Base-by-base conservation (phyloP, 1,140 invertebrate genomes). In the Cyclina sinensis region DNA sequence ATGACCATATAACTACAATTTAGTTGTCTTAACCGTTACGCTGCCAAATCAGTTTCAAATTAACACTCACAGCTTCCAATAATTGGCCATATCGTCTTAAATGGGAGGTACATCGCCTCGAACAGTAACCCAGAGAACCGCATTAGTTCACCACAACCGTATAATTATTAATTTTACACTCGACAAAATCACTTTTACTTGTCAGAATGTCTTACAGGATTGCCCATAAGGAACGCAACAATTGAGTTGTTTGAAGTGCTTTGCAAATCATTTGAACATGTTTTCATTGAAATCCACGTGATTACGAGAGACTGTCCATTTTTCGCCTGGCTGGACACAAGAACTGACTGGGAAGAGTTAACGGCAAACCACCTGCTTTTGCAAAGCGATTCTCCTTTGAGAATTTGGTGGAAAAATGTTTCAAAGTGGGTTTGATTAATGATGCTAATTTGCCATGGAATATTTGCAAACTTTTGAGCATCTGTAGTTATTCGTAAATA, bases 111-210 rank as follows among this genome's bases (percentile, higher is more conserved):
- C 43, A 30, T 48, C n/a, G 62, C 37, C 51, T 39, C 21, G 43
- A 18, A 76, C 73, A 24, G n/a, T 76, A 18, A 76, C 11, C 62
- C 30, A 57, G 32, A 18, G 21, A 39, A 24, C 9, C 7, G 35
- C 24, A 80, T 57, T 80, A 59, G 30, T 80, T 14, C 76, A 37
- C 46, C 35, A 81, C 54, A 37, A 84, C 65, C 82, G 65, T 84
- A 62, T 84, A 84, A 84, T 84, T 84, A 65, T 51, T 48, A 84
- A 84, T 84, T 84, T 84, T 70, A 84, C 82, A 70, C 39, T 37
- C 39, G 43, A 51, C 70, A 32, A 24, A 35, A 35, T 70, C 27
- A 73, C 82, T 84, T 84, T 84, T 46, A 68, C 62, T 32, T 73
- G 82, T 54, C 82, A 84, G 82, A 73, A 54, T 27, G 11, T 39